Conservation (phyloP, 1,140 invertebrate genomes). For the Colletes latitarsis region DNA sequence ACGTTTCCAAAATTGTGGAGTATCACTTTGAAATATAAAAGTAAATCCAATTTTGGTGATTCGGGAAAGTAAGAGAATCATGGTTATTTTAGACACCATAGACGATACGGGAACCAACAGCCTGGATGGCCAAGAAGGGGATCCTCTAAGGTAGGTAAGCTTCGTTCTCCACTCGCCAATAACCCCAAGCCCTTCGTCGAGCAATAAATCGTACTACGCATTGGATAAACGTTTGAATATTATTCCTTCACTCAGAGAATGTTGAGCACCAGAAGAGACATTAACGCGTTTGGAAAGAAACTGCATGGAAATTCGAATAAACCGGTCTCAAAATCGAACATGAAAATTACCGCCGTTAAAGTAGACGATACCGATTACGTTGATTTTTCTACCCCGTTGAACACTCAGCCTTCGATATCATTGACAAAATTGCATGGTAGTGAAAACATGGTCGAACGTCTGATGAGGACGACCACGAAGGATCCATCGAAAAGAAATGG, state of each 20-base stretch:
- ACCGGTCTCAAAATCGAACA: not conserved
- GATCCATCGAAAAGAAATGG: conserved; percentile 39
- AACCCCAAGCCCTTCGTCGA: too few species aligned
- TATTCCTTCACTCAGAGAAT: conserved; percentile 25
- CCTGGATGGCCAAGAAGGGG: conserved; percentile 16
- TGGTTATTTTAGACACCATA: conserved; percentile 16
- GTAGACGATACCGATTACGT: conserved; percentile 32
- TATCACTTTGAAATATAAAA: too few species aligned
- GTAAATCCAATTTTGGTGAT: not conserved
- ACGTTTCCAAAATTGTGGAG: not conserved
- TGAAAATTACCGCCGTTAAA: not conserved
- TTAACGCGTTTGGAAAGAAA: not conserved
- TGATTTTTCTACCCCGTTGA: conserved; percentile 2
- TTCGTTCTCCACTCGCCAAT: conserved; percentile 28
- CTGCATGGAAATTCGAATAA: not conserved
- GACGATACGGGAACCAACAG: not conserved
- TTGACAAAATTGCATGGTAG: not conserved
- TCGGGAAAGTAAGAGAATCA: not conserved
- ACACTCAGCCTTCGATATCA: not conserved
- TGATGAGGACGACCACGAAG: conserved; percentile 55
- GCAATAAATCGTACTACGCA: not conserved
- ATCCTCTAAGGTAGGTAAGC: conserved; percentile 55
- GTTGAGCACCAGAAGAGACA: not conserved
- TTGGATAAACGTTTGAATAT: conserved; percentile 33
- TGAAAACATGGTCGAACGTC: conserved; percentile 34